These are phyloP conservation scores for Euleptes europaea DNA, from an alignment of 2,113 vertebrate species.

Conservation along the genomic window DNA sequence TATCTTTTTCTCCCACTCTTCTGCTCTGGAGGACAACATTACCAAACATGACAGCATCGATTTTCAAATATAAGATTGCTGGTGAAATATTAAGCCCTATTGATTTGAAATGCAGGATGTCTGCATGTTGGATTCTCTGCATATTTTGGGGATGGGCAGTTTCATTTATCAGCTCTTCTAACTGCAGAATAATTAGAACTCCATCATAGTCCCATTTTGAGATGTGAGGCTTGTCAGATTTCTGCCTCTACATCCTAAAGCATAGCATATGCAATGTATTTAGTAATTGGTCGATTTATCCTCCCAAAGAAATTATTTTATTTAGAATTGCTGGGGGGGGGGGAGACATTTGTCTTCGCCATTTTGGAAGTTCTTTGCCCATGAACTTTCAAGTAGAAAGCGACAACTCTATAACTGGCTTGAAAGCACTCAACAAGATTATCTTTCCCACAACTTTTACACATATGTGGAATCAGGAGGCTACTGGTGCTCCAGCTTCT, in stretches of 20 bases:
- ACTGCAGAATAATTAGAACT: constrained; percentile 59
- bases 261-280: constrained; percentile 26
- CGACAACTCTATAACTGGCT: not conserved
- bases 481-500: no score
- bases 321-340: not conserved
- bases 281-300: constrained; percentile 55
- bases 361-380: constrained; percentile 2
- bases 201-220: constrained; percentile 33
- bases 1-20: constrained; percentile 48
- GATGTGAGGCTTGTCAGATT: constrained; percentile 36
- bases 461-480: no score
- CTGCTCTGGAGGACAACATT: constrained; percentile 44
- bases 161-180: constrained; percentile 69
- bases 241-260: constrained; percentile 38
- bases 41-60: constrained; percentile 69
- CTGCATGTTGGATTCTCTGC: constrained; percentile 58
- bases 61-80: constrained; percentile 72
- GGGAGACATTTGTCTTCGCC: constrained; percentile 10
- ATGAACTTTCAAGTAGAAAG: not conserved
- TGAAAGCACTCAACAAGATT: constrained; percentile 8
- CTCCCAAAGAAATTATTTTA: constrained; percentile 34
- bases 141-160: constrained; percentile 62
- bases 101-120: constrained; percentile 75
- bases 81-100: constrained; percentile 79
- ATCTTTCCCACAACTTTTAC: not conserved